A percentile compares a stretch with the other conserved stretches of the same genome.
Conservation (phyloP, 2,797 vertebrate genomes). For the Halcyon smyrnensis region DNA sequence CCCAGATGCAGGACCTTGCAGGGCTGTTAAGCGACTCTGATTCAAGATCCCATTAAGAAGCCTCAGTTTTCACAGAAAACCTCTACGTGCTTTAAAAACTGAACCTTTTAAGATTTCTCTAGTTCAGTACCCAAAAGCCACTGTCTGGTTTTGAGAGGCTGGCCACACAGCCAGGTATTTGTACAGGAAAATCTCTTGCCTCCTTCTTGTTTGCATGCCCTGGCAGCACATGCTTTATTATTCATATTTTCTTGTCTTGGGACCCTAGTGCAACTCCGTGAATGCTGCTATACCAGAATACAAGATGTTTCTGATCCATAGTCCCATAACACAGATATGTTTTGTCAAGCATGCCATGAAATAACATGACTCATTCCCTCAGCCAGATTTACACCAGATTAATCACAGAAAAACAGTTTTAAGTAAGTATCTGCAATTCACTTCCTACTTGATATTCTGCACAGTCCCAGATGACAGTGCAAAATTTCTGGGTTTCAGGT, state of each 20-base stretch:
- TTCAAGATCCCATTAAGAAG: neutral
- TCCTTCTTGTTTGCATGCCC: neutral
- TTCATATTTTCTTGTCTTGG: neutral
- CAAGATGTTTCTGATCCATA: neutral
- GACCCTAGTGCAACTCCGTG: neutral
- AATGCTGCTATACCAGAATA: neutral
- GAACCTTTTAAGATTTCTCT: neutral
- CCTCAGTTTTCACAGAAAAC: neutral
- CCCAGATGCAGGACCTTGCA: no score
- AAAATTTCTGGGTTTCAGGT: neutral
- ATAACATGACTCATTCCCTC: neutral
- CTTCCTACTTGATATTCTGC: neutral
- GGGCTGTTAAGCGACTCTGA: neutral
- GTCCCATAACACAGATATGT: neutral
- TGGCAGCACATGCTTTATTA: neutral
- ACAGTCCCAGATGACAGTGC: neutral
- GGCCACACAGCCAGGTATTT: neutral
- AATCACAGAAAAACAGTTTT: neutral
- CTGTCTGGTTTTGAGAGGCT: neutral
- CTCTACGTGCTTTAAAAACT: accelerated
- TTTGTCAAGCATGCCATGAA: neutral
- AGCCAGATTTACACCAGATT: neutral
- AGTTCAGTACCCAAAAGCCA: neutral
- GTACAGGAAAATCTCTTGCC: neutral
- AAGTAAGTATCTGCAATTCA: neutral